Evolutionary conservation across 2,113 vertebrate genomes (phyloP).

Genomic region (Pica pica): DNA sequence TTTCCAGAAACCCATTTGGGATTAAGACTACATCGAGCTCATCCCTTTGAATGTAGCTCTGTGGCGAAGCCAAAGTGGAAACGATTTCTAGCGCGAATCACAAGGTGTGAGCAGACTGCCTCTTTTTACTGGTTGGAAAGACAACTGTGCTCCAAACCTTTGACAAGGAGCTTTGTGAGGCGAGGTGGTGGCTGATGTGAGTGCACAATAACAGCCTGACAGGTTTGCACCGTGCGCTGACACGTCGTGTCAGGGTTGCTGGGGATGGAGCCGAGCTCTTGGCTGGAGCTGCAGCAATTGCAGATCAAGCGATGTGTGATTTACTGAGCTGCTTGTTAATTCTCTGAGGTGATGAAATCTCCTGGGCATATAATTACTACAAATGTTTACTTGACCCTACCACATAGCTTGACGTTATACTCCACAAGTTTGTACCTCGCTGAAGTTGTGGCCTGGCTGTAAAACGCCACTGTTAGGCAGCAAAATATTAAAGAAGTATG

Average conservation of each 20-base stretch:
- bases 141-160: neutral
- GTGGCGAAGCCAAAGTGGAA: neutral
- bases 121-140: neutral
- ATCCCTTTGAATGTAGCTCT: neutral
- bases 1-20: neutral
- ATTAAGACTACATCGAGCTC: neutral
- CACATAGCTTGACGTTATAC: neutral
- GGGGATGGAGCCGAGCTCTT: neutral
- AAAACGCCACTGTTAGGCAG: neutral
- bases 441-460: neutral
- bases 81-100: accelerated
- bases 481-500: neutral
- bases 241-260: neutral
- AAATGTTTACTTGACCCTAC: conserved; percentile 4
- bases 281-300: neutral
- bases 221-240: neutral
- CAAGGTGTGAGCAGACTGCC: neutral
- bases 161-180: neutral
- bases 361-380: conserved; percentile 33
- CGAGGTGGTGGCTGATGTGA: neutral
- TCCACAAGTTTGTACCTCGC: neutral
- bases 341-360: conserved; percentile 29
- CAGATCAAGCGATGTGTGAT: neutral
- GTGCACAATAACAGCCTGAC: neutral
- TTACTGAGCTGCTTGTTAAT: conserved; percentile 37